phyloP scores from a whole-genome alignment of 2,113 vertebrate genomes.

The Ophiodon elongatus region DNA sequence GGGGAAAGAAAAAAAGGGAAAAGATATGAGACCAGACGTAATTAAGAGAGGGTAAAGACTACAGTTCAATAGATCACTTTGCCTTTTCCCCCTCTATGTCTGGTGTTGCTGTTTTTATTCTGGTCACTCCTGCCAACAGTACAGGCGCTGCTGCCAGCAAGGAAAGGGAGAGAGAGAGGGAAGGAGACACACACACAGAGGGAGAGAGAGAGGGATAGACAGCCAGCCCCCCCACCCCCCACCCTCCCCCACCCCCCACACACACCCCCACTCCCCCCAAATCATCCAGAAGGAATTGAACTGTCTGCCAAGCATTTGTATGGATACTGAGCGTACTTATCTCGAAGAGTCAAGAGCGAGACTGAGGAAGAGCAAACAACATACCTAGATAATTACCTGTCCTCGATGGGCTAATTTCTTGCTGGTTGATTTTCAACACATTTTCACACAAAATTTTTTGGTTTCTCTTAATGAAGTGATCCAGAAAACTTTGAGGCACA shows the following conservation, averaged over 20 bases:
- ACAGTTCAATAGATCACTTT: slow-evolving; percentile 85
- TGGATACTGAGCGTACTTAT: slow-evolving; percentile 76
- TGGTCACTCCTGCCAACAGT: slow-evolving; percentile 87
- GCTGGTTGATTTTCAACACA: slow-evolving; percentile 52
- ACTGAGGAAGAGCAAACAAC: slow-evolving; percentile 58
- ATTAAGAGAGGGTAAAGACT: slow-evolving; percentile 87
- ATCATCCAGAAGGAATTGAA: slow-evolving; percentile 79
- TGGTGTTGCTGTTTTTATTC: slow-evolving; percentile 90
- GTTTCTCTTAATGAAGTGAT: slow-evolving; percentile 20
- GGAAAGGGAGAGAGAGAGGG: slow-evolving; percentile 64
- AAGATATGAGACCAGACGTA: slow-evolving; percentile 86
- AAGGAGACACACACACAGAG: slow-evolving; percentile 48
- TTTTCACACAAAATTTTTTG: no score
- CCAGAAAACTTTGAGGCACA: slow-evolving; percentile 19
- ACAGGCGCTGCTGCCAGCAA: slow-evolving; percentile 78
- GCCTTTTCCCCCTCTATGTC: slow-evolving; percentile 81
- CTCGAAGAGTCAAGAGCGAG: slow-evolving; percentile 59
- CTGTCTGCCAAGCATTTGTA: slow-evolving; percentile 80
- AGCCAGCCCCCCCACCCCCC: slow-evolving; percentile 18
- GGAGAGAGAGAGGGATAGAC: slow-evolving; percentile 46
- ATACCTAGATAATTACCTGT: slow-evolving; percentile 59
- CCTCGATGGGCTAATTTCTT: slow-evolving; percentile 33
- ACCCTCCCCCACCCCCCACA: background rate
- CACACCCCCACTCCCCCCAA: background rate
- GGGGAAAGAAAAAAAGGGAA: slow-evolving; percentile 62